These are phyloP conservation scores for Maconellicoccus hirsutus DNA, from an alignment of 1,140 invertebrate species.

Conservation along the genomic window DNA sequence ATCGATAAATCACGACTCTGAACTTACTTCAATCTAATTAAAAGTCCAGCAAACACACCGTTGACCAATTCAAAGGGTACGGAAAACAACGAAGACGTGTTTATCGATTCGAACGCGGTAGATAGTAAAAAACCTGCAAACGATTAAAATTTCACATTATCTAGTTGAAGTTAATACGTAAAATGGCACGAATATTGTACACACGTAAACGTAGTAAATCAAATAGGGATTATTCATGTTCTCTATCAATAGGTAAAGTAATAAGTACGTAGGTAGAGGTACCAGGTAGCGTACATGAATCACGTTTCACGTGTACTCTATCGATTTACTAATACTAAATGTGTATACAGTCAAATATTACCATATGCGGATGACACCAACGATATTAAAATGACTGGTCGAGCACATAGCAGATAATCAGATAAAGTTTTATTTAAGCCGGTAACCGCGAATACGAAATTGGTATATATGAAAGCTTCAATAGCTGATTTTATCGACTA, in stretches of 20 bases:
- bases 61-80: constrained; percentile 51
- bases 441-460: constrained; percentile 42
- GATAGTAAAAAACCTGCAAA: constrained; percentile 49
- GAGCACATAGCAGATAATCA: constrained; percentile 32
- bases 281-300: no score
- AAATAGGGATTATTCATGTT: no score
- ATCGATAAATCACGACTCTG: no score
- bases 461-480: constrained; percentile 45
- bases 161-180: not conserved
- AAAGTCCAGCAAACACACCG: constrained; percentile 49
- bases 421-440: constrained; percentile 36
- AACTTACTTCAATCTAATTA: constrained; percentile 43
- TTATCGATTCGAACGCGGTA: constrained; percentile 48
- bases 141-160: constrained; percentile 24
- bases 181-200: no score
- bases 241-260: no score
- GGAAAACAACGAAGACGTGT: constrained; percentile 45
- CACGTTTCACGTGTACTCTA: no score
- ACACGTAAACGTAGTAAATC: no score
- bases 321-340: no score
- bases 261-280: no score
- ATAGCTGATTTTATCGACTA: constrained; percentile 50
- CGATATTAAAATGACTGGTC: constrained; percentile 37
- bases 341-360: no score
- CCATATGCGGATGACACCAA: constrained; percentile 39